Evolutionary conservation across 1,140 invertebrate species (phyloP).

Genomic region (Melipona quadrifasciata): DNA sequence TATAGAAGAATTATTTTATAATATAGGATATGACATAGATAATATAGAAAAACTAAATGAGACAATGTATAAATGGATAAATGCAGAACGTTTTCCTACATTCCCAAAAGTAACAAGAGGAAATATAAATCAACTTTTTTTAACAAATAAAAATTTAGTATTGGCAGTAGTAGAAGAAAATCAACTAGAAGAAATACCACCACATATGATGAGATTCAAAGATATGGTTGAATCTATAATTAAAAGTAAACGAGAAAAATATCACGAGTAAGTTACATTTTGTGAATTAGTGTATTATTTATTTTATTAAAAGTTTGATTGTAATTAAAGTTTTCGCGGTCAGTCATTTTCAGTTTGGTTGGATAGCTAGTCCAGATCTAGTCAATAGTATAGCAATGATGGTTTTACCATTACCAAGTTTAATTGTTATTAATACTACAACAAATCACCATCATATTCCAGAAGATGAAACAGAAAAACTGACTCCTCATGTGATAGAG

Average conservation of each 20-base stretch:
- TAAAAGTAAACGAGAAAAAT: conserved; percentile 88
- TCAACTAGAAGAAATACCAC: conserved; percentile 90
- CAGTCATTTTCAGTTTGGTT: conserved; percentile 94
- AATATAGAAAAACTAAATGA: conserved; percentile 84
- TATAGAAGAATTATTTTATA: conserved; percentile 23
- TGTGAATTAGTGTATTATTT: background rate
- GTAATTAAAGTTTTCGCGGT: conserved; percentile 56
- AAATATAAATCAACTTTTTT: conserved; percentile 91
- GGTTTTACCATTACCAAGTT: conserved; percentile 90
- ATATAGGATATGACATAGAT: conserved; percentile 78
- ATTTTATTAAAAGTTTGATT: conserved; percentile 8
- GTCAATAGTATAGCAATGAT: conserved; percentile 96
- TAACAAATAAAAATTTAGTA: conserved; percentile 93
- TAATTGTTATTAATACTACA: conserved; percentile 94
- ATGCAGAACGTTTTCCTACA: conserved; percentile 93
- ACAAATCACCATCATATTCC: conserved; percentile 95
- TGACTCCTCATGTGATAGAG: conserved; percentile 90
- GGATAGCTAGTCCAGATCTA: conserved; percentile 92
- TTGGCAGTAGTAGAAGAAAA: conserved; percentile 94
- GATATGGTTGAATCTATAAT: conserved; percentile 94
- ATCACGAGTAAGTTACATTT: conserved; percentile 85
- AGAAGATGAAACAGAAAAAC: conserved; percentile 89
- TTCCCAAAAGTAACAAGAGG: conserved; percentile 93
- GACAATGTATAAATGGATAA: conserved; percentile 92
- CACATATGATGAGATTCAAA: conserved; percentile 91